Conservation (phyloP, 2,797 vertebrate species). For the Urophycis tenuis region DNA sequence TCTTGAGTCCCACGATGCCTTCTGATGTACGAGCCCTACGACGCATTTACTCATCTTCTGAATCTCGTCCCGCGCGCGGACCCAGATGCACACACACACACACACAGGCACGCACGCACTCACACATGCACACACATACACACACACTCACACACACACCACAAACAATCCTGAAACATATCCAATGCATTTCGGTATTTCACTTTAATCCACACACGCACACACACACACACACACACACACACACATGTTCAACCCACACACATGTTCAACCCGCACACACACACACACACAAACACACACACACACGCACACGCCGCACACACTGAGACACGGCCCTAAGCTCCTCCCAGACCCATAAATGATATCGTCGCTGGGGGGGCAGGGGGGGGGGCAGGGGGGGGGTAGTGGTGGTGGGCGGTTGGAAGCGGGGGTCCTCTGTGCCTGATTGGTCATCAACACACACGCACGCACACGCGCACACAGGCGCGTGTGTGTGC, state of each 20-base stretch:
- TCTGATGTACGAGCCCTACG: too few relatives aligned
- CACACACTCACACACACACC: background rate
- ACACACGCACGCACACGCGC: constrained; percentile 12
- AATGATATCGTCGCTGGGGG: background rate
- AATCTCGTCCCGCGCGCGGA: too few relatives aligned
- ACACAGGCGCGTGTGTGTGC: constrained; percentile 7
- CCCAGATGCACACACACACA: background rate
- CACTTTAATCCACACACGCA: background rate
- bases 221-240: background rate
- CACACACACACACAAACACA: background rate
- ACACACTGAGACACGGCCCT: too few relatives aligned
- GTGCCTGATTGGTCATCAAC: constrained; percentile 35
- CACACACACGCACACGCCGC: background rate
- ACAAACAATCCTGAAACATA: background rate
- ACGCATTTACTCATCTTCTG: too few relatives aligned
- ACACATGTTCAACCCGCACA: background rate
- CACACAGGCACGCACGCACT: too few relatives aligned
- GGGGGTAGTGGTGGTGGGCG: background rate
- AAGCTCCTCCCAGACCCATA: background rate
- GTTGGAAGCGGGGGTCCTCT: background rate
- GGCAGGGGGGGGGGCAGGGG: constrained; percentile 5
- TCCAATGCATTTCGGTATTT: background rate
- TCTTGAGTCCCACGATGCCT: too few relatives aligned
- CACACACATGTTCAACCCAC: constrained; percentile 10
- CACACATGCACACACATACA: too few relatives aligned